Percentiles rank a stretch among this genome's conserved stretches.
Conservation (phyloP, 2,888 invertebrate species). For the Amblyteles armatorius region DNA sequence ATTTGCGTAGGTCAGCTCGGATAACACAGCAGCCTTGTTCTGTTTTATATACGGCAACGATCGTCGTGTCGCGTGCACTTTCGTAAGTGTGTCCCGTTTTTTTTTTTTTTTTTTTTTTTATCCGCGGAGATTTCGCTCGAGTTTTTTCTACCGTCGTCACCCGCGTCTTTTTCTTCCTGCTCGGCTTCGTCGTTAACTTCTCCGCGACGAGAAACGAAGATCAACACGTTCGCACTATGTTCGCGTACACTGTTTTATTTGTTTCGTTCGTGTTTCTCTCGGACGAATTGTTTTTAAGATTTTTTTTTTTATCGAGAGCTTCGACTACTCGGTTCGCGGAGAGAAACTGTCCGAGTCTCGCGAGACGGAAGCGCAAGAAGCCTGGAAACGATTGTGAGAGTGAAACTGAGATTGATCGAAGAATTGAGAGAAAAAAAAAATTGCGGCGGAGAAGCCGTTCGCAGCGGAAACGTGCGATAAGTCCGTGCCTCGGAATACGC, state of each 20-base stretch:
- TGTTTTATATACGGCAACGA: neutral
- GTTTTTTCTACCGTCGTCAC: neutral
- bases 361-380: too few species aligned
- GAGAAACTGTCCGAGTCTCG: too few species aligned
- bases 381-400: too few species aligned
- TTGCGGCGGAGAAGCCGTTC: too few species aligned
- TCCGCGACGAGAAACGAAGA: neutral
- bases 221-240: neutral
- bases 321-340: too few species aligned
- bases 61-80: conserved; percentile 17
- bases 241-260: neutral
- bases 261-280: neutral
- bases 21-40: neutral
- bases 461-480: too few species aligned
- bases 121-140: too few species aligned
- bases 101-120: neutral
- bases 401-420: too few species aligned
- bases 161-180: conserved; percentile 1
- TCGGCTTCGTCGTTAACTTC: neutral
- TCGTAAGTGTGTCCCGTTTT: neutral
- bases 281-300: neutral
- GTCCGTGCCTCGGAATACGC: too few species aligned
- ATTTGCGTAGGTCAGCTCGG: neutral
- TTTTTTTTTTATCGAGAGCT: neutral
- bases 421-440: too few species aligned